These are phyloP conservation scores for Vireo griseus DNA, from an alignment of 2,797 vertebrate species.

Conservation along the genomic window DNA sequence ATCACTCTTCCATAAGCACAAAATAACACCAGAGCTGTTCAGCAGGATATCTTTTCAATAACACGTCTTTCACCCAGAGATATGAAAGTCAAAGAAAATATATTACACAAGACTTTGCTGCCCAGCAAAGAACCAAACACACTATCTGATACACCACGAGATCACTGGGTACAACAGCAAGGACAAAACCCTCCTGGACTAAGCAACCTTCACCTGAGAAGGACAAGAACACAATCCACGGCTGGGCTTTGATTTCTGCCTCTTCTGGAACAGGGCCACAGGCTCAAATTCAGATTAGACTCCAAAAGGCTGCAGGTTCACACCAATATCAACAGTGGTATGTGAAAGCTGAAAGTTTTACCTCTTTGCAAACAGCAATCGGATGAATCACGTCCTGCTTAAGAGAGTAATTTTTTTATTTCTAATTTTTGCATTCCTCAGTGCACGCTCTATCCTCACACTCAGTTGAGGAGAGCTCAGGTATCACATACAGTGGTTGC, in stretches of 20 bases:
- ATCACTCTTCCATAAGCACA: background rate
- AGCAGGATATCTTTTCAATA: background rate
- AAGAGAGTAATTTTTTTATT: background rate
- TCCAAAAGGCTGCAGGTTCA: background rate
- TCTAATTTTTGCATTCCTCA: background rate
- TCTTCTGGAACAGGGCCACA: background rate
- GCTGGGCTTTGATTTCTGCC: background rate
- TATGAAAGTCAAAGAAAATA: background rate
- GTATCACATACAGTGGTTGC: background rate
- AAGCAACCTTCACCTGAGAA: background rate
- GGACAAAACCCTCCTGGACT: background rate
- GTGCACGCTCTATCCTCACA: rapidly evolving
- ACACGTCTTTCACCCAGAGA: background rate
- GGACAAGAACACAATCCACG: background rate
- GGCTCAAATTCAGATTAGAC: background rate
- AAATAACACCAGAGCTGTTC: background rate
- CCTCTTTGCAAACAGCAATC: background rate
- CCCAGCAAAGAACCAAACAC: background rate
- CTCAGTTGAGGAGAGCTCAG: background rate
- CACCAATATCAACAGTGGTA: rapidly evolving
- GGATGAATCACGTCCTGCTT: background rate
- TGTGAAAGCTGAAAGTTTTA: background rate
- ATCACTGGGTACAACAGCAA: background rate
- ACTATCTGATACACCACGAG: rapidly evolving
- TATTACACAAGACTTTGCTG: rapidly evolving